Conservation (phyloP, 1,140 invertebrate genomes). For the Agrilus planipennis region DNA sequence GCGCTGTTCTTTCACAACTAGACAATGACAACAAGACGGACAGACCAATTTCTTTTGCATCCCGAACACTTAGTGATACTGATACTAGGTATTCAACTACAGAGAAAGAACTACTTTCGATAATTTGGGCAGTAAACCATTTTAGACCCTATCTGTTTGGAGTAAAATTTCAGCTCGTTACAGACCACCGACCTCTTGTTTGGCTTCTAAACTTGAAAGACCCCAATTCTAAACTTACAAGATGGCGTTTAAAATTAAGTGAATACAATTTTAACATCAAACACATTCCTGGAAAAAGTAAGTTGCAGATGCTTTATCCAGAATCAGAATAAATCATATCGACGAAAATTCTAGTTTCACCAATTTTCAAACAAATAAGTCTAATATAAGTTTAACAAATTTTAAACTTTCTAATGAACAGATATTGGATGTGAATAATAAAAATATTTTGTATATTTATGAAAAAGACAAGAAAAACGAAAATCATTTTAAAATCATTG, state of each 20-base stretch:
- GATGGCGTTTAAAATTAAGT: not conserved
- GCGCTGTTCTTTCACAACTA: not conserved
- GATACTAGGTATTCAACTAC: not conserved
- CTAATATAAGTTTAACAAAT: no score
- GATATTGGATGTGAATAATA: no score
- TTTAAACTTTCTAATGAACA: no score
- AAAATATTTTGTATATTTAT: no score
- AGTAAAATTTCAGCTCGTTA: not conserved
- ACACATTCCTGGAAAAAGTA: constrained; percentile 2
- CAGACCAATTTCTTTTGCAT: not conserved
- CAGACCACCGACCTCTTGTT: not conserved
- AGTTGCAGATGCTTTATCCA: constrained; percentile 3
- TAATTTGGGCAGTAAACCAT: not conserved
- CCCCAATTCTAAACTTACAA: not conserved
- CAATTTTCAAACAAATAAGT: no score
- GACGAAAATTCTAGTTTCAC: no score
- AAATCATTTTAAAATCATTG: no score
- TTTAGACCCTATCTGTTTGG: not conserved
- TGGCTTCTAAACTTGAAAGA: not conserved
- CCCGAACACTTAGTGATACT: not conserved
- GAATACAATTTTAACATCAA: not conserved
- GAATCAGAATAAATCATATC: constrained; percentile 2
- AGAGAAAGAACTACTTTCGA: not conserved
- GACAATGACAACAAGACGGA: constrained; percentile 1
- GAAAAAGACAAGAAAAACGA: no score